Evolutionary conservation across 2,113 vertebrate species (phyloP).

Genomic region (Nycticebus coucang): DNA sequence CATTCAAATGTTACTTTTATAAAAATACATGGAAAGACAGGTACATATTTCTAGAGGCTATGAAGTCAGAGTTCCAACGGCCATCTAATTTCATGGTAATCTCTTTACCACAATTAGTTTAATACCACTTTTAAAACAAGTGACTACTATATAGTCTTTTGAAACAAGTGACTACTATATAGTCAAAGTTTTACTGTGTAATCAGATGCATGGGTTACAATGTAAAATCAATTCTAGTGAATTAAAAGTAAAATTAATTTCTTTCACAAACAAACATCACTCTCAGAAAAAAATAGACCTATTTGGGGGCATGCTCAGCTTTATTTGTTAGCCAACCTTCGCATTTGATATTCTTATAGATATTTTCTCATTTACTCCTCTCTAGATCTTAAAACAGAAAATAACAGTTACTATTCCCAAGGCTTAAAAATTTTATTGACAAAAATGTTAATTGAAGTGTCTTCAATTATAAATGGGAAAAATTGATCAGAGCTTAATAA

Average conservation of each 20-base stretch:
- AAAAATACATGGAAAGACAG: slow-evolving; percentile 20
- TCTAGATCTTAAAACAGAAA: slow-evolving; percentile 3
- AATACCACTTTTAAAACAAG: not conserved
- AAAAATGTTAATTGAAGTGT: slow-evolving; percentile 27
- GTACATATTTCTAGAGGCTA: not conserved
- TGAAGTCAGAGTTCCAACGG: slow-evolving; percentile 45
- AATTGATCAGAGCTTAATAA: slow-evolving; percentile 2
- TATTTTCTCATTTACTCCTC: slow-evolving; percentile 28
- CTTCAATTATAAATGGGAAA: not conserved
- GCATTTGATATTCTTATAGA: not conserved
- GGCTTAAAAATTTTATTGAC: not conserved
- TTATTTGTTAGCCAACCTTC: not conserved
- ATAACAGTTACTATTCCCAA: slow-evolving; percentile 18
- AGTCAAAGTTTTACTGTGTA: not conserved
- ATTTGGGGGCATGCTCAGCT: not conserved
- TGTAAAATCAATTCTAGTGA: slow-evolving; percentile 25
- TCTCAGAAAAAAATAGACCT: not conserved
- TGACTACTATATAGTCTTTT: not conserved
- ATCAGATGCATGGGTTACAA: not conserved
- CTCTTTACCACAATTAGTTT: slow-evolving; percentile 14
- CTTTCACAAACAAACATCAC: slow-evolving; percentile 7
- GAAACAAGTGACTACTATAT: not conserved
- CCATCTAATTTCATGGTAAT: not conserved
- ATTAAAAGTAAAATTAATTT: not conserved
- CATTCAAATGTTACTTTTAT: not conserved